Base-by-base conservation (phyloP, 1,140 invertebrate species). In the Muscidifurax raptorellus region DNA sequence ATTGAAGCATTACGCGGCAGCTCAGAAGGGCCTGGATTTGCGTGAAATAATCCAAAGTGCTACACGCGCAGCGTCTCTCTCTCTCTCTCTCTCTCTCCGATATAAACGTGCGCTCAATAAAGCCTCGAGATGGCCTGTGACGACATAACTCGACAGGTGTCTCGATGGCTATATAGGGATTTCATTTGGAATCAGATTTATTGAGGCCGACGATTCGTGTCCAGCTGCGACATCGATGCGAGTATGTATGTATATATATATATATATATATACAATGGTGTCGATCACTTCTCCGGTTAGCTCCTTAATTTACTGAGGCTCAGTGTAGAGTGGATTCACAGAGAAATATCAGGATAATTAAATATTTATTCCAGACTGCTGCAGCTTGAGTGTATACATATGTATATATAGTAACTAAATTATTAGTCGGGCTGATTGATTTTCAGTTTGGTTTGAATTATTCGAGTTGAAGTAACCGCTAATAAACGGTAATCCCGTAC, bases 401-500 rank as follows among this genome's bases (percentile, higher is more conserved):
- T 2, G 2, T 32, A 32, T 32, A 32, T 32, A 32, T 2, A 32
- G 32, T 6, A 32, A 5, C 32, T 40, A 40, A 40, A 40, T 47
- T 10, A 77, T 77, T 77, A 64, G 12, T 10, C 7, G 44, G 2
- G 76, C 18, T 10, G 59, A 64, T 64, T 78, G 76, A 78, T 66
- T 78, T 78, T 78, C 52, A 77, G 28, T 32, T 36, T 25, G 25
- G 47, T 9, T 13, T 47, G 13, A 36, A 78, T 66, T 36, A 52
- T 66, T 78, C 3, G 15, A 32, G 30, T 28, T 25, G 18, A 30
- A 66, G 22, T 64, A 78, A 78, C 15, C n/a, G 52, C 30, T 78
- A 66, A 78, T 78, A 52, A 78, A 9, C 28, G 18, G 9, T 66
- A 10, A 66, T 66, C 7, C 6, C 25, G 25, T 9, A 25, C 25